Base-by-base conservation (phyloP, 1,140 invertebrate species). In the Lepidurus couesii region DNA sequence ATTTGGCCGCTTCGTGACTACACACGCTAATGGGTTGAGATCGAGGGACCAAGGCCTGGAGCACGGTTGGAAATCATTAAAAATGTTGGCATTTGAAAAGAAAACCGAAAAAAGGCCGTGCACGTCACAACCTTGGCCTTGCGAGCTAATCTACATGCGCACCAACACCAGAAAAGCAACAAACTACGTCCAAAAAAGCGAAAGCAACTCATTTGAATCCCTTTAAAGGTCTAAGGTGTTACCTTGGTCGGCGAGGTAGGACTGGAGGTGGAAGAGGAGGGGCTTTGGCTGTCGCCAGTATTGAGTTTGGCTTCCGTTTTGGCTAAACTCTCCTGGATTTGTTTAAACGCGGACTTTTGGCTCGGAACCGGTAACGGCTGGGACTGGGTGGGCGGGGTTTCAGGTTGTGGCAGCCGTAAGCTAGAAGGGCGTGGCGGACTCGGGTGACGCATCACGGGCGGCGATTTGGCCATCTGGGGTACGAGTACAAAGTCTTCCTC, bases 401-500 rank as follows among this genome's bases (percentile, higher is more conserved):
- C 34, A 26, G 11, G 43, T 44, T 42, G 74, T 7, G 34, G 34
- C 24, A 44, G 7, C 16, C 43, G 74, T 42, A 44, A 44, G 34
- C 53, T 65, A 1, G 53, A 65, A 7, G 53, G 53, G 13, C 53
- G 73, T 24, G 42, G 45, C 10, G 78, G 78, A 26, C 78, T 79
- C 16, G 78, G 16, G 16, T 65, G 53, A 9, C 53, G 53, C 16
- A 65, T 65, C 9, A 65, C 13, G 11, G 82, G 82, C 73, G 80
- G 81, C 0, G 82, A 82, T 73, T 82, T 82, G 3, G 82, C 81
- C 73, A 82, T 80, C 79, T 89, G 89, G 74, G 93, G 92, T 78
- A 96, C 93, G 82, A 95, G 87, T 80, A 95, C 94, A 87, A 94
- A 96, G 85, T 94, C 93, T 87, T 94, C 93, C 42, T 86, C 87